Evolutionary conservation across 1,140 invertebrate genomes (phyloP), one percentile per base, ranked within the genome.

Genomic region (Druon quercuslanigerum): DNA sequence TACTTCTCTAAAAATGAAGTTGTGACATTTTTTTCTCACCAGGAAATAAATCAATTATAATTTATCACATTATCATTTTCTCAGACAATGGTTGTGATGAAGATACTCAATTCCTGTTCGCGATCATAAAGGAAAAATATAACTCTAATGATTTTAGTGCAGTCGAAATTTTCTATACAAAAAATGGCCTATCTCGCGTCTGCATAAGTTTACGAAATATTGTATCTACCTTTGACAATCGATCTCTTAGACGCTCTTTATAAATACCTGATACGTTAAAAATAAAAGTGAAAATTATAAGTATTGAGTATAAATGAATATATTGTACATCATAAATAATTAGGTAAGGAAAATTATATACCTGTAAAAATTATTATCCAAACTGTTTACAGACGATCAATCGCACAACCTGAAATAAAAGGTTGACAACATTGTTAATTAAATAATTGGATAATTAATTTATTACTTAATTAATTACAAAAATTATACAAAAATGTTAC

Each of bases 151-250:
- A 19, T 60, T 20, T 71, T 71, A 72, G 5, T 57, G 51, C 57
- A 33, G n/a, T 73, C 20, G 25, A 25, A 12, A 66, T 66, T 66
- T 79, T 75, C 80, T 52, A 75, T 57, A 76, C 60, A 71, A 66
- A 66, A 66, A 66, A 66, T 66, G 60, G 60, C 60, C 60, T 66
- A 66, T 74, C 25, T 73, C 16, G 33, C 19, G 72, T 77, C 73
- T 13, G 17, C 46, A 12, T n/a, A 73, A 57, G 52, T 40, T 19
- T 74, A 74, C 46, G 50, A 66, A 50, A 76, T 71, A 72, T 78
- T 66, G 74, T 82, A 86, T 85, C 76, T 71, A 87, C 79, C 40
- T 81, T 83, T 85, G 85, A 86, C 85, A 87, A 87, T 86, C 86
- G 83, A 83, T 82, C 81, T 78, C 78, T 74, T 80, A 81, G 70